Percentiles rank a stretch among this genome's conserved stretches.
Conservation (phyloP, 2,888 invertebrate genomes). For the Callyntrura sp. region DNA sequence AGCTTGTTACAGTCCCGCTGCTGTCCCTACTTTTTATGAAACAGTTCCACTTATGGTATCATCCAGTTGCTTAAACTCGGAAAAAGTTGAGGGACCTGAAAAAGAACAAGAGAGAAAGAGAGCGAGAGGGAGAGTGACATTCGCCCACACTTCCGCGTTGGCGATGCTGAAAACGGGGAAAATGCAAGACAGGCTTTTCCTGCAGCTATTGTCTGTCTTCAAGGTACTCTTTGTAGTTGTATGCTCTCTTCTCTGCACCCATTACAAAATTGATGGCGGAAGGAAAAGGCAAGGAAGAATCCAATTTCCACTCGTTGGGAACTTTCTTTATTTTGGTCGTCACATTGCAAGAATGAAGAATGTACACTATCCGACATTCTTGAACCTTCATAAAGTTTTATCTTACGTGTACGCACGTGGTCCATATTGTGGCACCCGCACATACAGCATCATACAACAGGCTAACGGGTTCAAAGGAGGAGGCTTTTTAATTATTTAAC, state of each 20-base stretch:
- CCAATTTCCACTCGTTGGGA: slow-evolving; percentile 53
- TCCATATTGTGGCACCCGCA: slow-evolving; percentile 16
- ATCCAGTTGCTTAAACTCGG: no score
- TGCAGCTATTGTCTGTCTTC: background rate
- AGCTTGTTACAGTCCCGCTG: no score
- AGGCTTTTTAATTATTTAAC: slow-evolving; percentile 66
- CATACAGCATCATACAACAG: background rate
- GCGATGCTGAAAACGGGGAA: no score
- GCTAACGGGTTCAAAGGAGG: background rate
- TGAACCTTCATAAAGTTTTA: slow-evolving; percentile 52
- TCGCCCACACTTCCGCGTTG: no score
- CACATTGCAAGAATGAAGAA: background rate
- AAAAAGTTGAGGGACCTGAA: no score
- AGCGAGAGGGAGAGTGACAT: no score
- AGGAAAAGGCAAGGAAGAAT: slow-evolving; percentile 49
- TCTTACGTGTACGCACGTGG: slow-evolving; percentile 26
- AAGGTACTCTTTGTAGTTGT: background rate
- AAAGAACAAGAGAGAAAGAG: no score
- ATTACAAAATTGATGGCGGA: slow-evolving; percentile 37
- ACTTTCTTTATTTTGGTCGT: background rate
- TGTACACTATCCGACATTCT: background rate
- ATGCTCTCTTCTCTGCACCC: background rate
- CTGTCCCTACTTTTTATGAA: no score
- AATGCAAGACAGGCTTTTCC: no score
- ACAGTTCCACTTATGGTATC: no score